Evolutionary conservation across 2,888 invertebrate genomes (phyloP).

Genomic region (Acanthosoma haemorrhoidale): DNA sequence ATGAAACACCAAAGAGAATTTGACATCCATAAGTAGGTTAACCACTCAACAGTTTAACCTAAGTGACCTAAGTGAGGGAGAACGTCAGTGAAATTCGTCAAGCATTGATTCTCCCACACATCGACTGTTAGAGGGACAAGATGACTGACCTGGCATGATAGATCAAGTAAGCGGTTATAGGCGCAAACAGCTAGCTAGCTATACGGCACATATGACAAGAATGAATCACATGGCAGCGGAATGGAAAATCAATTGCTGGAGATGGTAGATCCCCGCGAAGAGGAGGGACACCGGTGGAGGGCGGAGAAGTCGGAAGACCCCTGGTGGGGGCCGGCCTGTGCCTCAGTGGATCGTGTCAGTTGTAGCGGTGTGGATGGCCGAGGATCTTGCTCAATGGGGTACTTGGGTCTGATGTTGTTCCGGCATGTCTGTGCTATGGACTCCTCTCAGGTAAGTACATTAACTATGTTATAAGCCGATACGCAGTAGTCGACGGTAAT

Average conservation of each 20-base stretch:
- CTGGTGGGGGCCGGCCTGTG: not conserved
- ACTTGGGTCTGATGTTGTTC: not conserved
- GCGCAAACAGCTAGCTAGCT: too few relatives aligned
- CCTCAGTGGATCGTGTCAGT: not conserved
- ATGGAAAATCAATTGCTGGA: not conserved
- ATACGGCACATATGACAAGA: not conserved
- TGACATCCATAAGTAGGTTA: too few relatives aligned
- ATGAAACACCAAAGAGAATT: too few relatives aligned
- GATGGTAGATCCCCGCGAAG: not conserved
- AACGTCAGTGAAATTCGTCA: too few relatives aligned
- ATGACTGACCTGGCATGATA: too few relatives aligned
- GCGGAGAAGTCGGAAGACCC: not conserved
- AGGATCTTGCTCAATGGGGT: not conserved
- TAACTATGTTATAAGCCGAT: not conserved
- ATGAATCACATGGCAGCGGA: not conserved
- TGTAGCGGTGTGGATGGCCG: not conserved
- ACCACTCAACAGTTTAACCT: too few relatives aligned
- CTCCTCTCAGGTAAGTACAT: conserved; percentile 28
- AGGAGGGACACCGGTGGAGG: not conserved
- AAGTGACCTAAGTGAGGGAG: not conserved
- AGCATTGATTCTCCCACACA: too few relatives aligned
- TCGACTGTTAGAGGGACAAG: too few relatives aligned
- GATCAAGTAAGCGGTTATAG: too few relatives aligned
- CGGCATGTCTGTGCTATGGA: conserved; percentile 35
- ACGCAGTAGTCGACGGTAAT: too few relatives aligned